Evolutionary conservation across 1,140 invertebrate genomes (phyloP), one percentile per base, ranked within the genome.

Genomic region (Drosophila bocqueti): DNA sequence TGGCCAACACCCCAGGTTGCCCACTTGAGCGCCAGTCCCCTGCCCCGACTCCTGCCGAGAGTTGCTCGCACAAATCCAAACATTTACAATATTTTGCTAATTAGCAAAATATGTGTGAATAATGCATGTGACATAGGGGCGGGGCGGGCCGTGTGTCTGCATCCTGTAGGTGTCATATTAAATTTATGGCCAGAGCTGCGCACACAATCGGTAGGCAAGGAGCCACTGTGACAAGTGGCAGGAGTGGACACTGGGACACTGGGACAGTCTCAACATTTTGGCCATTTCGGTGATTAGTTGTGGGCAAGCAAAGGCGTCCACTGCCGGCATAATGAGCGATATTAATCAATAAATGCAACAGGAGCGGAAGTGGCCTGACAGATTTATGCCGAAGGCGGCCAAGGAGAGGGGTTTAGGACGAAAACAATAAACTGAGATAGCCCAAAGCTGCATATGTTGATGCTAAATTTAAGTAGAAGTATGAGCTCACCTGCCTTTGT

Each of bases 61-160:
- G 62, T 46, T 42, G 62, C 68, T 66, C 66, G 69, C 85, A 85
- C 76, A 85, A 90, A 90, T 89, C 67, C 86, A 85, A 90, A 90
- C 86, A 90, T 90, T 90, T 89, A 91, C 85, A 90, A 89, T 89
- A 89, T 89, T 89, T 89, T 89, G 86, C 85, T 89, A 89, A 89
- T 89, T 89, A 89, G 85, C 85, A 79, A 78, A 84, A 89, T 90
- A 85, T 79, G 85, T 85, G 85, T 89, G 85, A 89, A 89, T 89
- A 89, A 89, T 89, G 85, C 87, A 89, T 79, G 62, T 67, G 78
- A 54, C 71, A 59, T 50, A 21, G 47, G n/a, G 46, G 21, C 8
- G 26, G 46, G 46, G 47, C 47, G n/a, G n/a, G 3, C 29, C 18
- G 45, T 16, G 45, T 65, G 49, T 38, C 29, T 61, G 47, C 61